Evolutionary conservation across 2,888 invertebrate genomes (phyloP).

Genomic region (Lochmaea capreae): DNA sequence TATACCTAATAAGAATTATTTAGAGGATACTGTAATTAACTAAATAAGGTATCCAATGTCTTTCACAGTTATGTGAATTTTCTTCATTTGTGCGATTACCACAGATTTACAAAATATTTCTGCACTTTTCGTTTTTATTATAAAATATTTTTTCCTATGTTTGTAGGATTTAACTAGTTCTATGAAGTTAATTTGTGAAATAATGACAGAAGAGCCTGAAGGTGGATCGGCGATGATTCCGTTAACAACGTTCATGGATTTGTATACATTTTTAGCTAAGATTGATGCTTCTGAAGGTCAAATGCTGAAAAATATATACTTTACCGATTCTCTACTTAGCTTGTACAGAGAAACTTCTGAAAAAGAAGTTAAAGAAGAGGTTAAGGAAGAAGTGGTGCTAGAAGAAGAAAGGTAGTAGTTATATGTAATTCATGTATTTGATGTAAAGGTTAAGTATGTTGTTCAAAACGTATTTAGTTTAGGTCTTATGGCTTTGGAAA

Average conservation of each 20-base stretch:
- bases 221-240: constrained; percentile 84
- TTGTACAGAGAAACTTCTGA: constrained; percentile 51
- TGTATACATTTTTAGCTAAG: constrained; percentile 71
- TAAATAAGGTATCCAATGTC: no score
- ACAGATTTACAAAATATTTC: no score
- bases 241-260: constrained; percentile 71
- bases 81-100: no score
- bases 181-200: constrained; percentile 84
- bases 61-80: no score
- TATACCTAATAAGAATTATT: no score
- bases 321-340: constrained; percentile 59
- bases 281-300: constrained; percentile 69
- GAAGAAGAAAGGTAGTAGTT: constrained; percentile 42
- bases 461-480: no score
- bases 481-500: no score
- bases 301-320: constrained; percentile 58
- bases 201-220: constrained; percentile 85
- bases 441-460: no score
- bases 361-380: constrained; percentile 48
- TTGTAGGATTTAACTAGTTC: constrained; percentile 78
- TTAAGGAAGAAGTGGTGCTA: constrained; percentile 44
- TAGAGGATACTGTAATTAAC: no score
- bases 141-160: not conserved
- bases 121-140: no score
- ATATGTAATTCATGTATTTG: not conserved